These are phyloP conservation scores for Halictus quadricinctus DNA, from an alignment of 2,888 invertebrate genomes.

Conservation along the genomic window DNA sequence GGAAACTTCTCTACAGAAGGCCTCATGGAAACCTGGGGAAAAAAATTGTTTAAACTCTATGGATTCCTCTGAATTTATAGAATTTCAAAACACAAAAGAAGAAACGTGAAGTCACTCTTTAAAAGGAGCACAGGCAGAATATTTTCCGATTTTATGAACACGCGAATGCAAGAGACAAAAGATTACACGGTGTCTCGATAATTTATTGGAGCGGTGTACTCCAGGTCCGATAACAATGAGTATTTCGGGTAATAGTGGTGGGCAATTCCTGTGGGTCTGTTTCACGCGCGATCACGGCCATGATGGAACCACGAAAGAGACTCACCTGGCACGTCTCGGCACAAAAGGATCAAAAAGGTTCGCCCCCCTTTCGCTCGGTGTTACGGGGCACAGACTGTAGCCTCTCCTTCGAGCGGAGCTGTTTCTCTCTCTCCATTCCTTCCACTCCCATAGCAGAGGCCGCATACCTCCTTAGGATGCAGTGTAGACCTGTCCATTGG, in stretches of 20 bases:
- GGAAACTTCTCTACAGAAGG: too few species aligned
- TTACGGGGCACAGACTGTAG: slow-evolving; percentile 67
- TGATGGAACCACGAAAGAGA: slow-evolving; percentile 61
- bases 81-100: too few species aligned
- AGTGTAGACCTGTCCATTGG: slow-evolving; percentile 79
- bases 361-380: slow-evolving; percentile 61
- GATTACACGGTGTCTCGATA: too few species aligned
- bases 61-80: too few species aligned
- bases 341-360: slow-evolving; percentile 62
- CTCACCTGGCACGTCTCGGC: slow-evolving; percentile 55
- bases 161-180: too few species aligned
- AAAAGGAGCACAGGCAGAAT: too few species aligned
- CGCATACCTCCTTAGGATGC: slow-evolving; percentile 81
- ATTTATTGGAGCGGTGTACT: neutral
- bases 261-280: neutral
- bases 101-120: too few species aligned
- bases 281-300: slow-evolving; percentile 25
- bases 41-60: too few species aligned
- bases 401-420: slow-evolving; percentile 64
- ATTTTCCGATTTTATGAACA: too few species aligned
- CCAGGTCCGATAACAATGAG: neutral
- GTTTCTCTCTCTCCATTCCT: slow-evolving; percentile 75
- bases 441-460: slow-evolving; percentile 78
- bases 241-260: neutral
- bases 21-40: too few species aligned